Evolutionary conservation across 2,797 vertebrate genomes (phyloP), one percentile per base, ranked within the genome.

Genomic region (Acropternis orthonyx): DNA sequence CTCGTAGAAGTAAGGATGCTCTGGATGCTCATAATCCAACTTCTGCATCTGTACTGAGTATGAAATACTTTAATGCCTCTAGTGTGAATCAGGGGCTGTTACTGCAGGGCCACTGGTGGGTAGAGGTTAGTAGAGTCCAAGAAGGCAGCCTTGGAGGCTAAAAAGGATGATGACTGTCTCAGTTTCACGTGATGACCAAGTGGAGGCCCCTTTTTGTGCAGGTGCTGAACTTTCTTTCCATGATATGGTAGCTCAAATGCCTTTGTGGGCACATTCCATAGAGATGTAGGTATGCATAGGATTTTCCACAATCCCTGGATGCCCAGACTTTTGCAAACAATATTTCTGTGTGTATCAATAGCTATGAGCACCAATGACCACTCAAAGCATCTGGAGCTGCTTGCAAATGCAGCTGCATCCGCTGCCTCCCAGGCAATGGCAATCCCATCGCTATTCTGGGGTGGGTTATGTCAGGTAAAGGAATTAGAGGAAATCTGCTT

Each of bases 21-120:
- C 37, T 34, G 78, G 66, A 36, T 16, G 20, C 17, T 52, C 28
- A 20, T 49, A 55, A 0, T 19, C 14, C 28, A 12, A 0, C 11
- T 34, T 56, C 22, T 58, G 37, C 34, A 11, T 61, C 12, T 30
- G 41, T 61, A 43, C 27, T 56, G 59, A 14, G 30, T 49, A 7
- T 65, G 24, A 66, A 55, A 37, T 16, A 11, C 20, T 71, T 67
- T 1, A 55, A 49, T 34, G 44, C 23, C 46, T 49, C 15, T 23
- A 0, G 4, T 3, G 5, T 6, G 55, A 37, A 6, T 8, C 0
- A 1, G 32, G 28, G 13, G 3, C 12, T 37, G 56, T 15, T 34
- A 3, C 39, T 54, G 37, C 26, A 52, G 78, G 3, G 2, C 39
- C 28, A 9, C 34, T 16, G 27, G 3, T n/a, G 3, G 28, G 15